Evolutionary conservation across 2,888 invertebrate genomes (phyloP), one percentile per base, ranked within the genome.

Genomic region (Agrilus mali): DNA sequence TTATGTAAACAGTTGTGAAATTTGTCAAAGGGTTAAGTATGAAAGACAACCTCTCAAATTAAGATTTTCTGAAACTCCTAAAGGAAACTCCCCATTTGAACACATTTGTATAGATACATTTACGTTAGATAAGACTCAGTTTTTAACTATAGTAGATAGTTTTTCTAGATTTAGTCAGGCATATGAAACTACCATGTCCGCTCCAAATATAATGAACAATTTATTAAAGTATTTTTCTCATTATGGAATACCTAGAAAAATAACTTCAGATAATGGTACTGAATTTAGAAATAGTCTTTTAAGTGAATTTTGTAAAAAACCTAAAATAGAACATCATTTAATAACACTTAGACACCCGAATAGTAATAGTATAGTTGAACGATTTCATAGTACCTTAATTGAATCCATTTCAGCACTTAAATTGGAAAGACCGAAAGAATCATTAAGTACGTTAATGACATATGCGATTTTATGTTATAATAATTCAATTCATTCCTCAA

Each of bases 91-190:
- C 41, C 39, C 50, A 8, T 49, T 50, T 31, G 47, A 50, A 36
- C 38, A 44, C 31, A 12, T 51, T 32, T 45, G 48, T 27, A 42
- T 41, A 22, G 47, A 51, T 41, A 39, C 41, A 12, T 38, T 49
- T 16, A 36, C 33, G 22, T 13, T 40, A 14, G 38, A 46, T 14
- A 46, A 40, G 8, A 33, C 36, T 33, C 42, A 47, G 12, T 52
- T 52, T 36, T 34, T 50, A 15, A 53, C 50, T 3, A 49, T 53
- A 8, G 43, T 50, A 17, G 53, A 54, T 37, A 40, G 46, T 17
- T 51, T 52, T 33, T 51, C 53, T n/a, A 53, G 51, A 49, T 47
- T 49, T 34, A 45, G 43, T 13, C 45, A 50, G 43, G 50, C 51
- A 2, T 49, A 49, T n/a, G 36, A 42, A 8, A 39, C 20, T 14